Base-by-base conservation (phyloP, 1,140 invertebrate species). In the Caerostris darwini region DNA sequence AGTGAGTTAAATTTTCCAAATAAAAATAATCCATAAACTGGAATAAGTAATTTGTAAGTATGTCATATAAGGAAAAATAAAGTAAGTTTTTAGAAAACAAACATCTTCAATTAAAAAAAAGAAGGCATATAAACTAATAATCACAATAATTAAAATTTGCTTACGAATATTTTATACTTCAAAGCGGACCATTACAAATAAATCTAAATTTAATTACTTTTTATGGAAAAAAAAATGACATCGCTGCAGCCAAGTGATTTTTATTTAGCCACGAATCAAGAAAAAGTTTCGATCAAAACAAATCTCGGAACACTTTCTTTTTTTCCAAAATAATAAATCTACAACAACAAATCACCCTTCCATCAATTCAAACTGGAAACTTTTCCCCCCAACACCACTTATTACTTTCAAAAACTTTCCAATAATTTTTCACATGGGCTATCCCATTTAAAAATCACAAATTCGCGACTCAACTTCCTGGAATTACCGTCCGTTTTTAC, bases 361-460 rank as follows among this genome's bases (percentile, higher is more conserved):
- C n/a, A 67, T 77, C 8, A 5, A 12, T 50, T 53, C 53, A 50
- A 77, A 77, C 53, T 10, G 12, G 14, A 77, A 77, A 34, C 34
- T 50, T 53, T 34, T 14, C 71, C 19, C 53, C 8, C 53, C 10
- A 12, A 77, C n/a, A 77, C 3, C 3, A 77, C 34, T 77, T 50
- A 10, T 34, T 34, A 34, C 34, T 34, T 77, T 77, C 10, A 34
- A 77, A 77, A 77, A 77, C 19, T 77, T 77, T 53, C 71, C 34
- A 34, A 77, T 77, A 77, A 77, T 57, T 85, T 85, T 59, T 58
- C 82, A 56, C 83, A 85, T 85, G 83, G 54, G 83, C 50, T 85
- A 85, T 58, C 57, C 83, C n/a, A 85, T 85, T 85, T 85, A 85
- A 85, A 77, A 77, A 85, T 59, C 83, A 7, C 58, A 85, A 85